Percentiles rank a stretch among this genome's conserved stretches.
Evolutionary conservation across 1,140 invertebrate species (phyloP).

Genomic region (Drosophila lacertosa): DNA sequence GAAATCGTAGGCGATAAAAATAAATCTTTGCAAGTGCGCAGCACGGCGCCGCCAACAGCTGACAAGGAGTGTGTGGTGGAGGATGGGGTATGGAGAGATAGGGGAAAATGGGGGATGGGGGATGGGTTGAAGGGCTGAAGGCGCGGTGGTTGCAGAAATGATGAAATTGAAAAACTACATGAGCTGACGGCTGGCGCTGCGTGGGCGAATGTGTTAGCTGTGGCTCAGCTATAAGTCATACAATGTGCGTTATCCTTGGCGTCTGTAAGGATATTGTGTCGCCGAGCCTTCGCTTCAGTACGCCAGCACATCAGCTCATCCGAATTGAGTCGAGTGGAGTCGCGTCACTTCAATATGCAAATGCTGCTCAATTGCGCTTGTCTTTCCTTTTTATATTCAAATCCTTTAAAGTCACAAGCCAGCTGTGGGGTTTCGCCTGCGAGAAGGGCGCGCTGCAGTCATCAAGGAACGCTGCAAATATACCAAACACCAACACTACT

Average conservation of each 20-base stretch:
- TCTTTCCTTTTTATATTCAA: constrained; percentile 63
- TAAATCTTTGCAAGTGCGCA: constrained; percentile 78
- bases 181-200: constrained; percentile 32
- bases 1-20: constrained; percentile 81
- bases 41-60: constrained; percentile 75
- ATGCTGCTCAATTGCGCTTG: constrained; percentile 77
- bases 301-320: constrained; percentile 11
- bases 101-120: not conserved
- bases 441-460: not conserved
- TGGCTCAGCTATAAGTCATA: constrained; percentile 66
- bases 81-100: not conserved
- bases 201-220: not conserved
- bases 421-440: not conserved
- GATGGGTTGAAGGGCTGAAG: not conserved
- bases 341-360: constrained; percentile 77
- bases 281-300: constrained; percentile 5
- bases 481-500: constrained; percentile 2
- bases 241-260: constrained; percentile 75
- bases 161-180: constrained; percentile 75
- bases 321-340: constrained; percentile 53
- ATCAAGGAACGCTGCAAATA: constrained; percentile 20
- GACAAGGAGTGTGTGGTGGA: constrained; percentile 45
- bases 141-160: constrained; percentile 36
- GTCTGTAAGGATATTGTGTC: constrained; percentile 34
- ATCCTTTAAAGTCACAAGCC: constrained; percentile 53